Evolutionary conservation across 2,113 vertebrate species (phyloP).

Genomic region (Brachionichthys hirsutus): DNA sequence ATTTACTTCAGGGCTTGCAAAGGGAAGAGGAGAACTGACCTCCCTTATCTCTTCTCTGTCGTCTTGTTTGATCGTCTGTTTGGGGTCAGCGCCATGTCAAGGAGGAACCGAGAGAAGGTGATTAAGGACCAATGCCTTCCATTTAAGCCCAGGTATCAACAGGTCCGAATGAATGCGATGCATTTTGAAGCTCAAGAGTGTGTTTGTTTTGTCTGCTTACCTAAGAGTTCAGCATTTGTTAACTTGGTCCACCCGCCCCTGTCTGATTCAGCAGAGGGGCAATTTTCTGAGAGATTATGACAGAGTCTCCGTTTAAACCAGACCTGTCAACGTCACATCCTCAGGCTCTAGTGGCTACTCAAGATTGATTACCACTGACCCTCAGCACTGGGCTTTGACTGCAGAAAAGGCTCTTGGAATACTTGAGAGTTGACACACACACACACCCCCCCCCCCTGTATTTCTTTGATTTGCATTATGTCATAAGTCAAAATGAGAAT

Average conservation of each 20-base stretch:
- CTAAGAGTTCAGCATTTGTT: conserved; percentile 8
- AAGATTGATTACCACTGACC: conserved; percentile 57
- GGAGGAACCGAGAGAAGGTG: conserved; percentile 21
- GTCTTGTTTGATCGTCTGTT: conserved; percentile 15
- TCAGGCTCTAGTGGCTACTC: conserved; percentile 26
- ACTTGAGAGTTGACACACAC: conserved; percentile 25
- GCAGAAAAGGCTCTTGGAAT: conserved; percentile 41
- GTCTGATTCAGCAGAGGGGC: conserved; percentile 21
- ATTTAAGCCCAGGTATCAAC: not conserved
- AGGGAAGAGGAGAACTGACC: conserved; percentile 4
- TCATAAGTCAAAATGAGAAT: not conserved
- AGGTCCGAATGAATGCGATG: not conserved
- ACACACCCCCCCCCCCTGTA: too few relatives aligned
- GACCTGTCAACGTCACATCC: conserved; percentile 37
- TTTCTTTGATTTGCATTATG: conserved; percentile 30
- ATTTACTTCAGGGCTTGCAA: conserved; percentile 37
- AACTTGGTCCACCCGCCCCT: conserved; percentile 40
- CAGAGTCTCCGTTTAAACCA: conserved; percentile 38
- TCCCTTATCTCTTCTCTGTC: conserved; percentile 13
- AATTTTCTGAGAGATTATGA: conserved; percentile 48
- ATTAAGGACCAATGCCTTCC: conserved; percentile 29
- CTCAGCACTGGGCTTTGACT: conserved; percentile 30
- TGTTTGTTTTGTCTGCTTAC: not conserved
- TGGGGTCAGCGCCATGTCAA: conserved; percentile 40
- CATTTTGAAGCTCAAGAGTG: not conserved